Evolutionary conservation across 2,797 vertebrate species (phyloP).

Genomic region (Apodemus agrarius): DNA sequence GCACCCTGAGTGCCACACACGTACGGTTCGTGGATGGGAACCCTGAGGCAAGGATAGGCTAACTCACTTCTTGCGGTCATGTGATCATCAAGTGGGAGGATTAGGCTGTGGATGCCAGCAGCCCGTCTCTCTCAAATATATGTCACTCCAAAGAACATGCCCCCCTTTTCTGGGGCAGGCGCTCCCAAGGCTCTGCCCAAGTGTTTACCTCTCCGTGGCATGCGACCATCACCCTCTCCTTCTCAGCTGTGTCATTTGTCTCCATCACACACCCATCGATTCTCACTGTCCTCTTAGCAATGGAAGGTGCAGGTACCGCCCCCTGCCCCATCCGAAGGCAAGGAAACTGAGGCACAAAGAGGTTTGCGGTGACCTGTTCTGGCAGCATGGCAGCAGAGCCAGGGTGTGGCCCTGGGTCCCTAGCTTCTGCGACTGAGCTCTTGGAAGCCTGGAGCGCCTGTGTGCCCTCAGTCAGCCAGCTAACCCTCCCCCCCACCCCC

Average conservation of each 20-base stretch:
- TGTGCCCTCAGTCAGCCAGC: fast-evolving
- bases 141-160: neutral
- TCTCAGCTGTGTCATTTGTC: neutral
- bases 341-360: neutral
- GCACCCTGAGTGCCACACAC: too few relatives aligned
- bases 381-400: neutral
- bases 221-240: neutral
- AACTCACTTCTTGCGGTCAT: neutral
- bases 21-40: neutral
- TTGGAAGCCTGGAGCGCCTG: neutral
- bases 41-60: neutral
- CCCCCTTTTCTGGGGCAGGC: neutral
- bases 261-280: neutral
- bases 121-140: neutral
- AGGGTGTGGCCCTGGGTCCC: neutral
- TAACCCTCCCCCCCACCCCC: neutral
- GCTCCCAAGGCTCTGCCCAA: neutral
- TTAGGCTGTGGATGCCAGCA: neutral
- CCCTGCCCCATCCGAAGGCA: neutral
- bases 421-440: neutral
- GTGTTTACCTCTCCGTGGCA: neutral
- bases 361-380: neutral
- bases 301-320: neutral
- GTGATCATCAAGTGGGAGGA: neutral
- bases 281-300: neutral